These are phyloP conservation scores for Etheostoma nigrum DNA, from an alignment of 2,797 vertebrate genomes.

Conservation along the genomic window DNA sequence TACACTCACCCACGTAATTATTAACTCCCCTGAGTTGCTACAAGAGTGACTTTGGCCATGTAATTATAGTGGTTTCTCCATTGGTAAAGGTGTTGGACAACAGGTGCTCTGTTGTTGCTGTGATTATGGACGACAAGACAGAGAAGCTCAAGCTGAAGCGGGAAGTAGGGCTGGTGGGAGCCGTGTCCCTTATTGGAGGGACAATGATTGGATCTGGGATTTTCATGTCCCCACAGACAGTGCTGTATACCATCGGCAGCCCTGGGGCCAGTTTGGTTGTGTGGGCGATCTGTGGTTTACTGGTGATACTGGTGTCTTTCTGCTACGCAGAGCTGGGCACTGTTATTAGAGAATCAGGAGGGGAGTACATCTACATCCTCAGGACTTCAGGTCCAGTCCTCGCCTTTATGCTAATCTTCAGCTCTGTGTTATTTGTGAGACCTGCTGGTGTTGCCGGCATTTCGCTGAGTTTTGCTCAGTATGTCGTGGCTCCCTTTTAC, in stretches of 20 bases:
- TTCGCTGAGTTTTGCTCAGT: constrained; percentile 88
- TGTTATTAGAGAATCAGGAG: constrained; percentile 89
- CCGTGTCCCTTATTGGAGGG: constrained; percentile 88
- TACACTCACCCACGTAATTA: constrained; percentile 62
- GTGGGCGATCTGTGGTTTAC: constrained; percentile 88
- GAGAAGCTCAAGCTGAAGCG: constrained; percentile 83
- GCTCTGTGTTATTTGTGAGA: constrained; percentile 86
- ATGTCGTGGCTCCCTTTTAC: constrained; percentile 87
- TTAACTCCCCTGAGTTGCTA: constrained; percentile 65
- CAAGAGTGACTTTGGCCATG: constrained; percentile 56
- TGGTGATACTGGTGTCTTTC: constrained; percentile 85
- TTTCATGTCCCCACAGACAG: constrained; percentile 92
- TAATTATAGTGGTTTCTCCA: not conserved
- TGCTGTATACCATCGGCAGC: constrained; percentile 86
- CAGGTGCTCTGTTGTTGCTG: not conserved
- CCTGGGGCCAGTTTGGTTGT: constrained; percentile 89
- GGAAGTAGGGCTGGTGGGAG: constrained; percentile 87
- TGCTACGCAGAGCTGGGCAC: constrained; percentile 92
- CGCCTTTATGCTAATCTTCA: constrained; percentile 89
- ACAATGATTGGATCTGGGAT: constrained; percentile 93
- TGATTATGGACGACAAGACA: constrained; percentile 41
- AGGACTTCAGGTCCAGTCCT: constrained; percentile 86
- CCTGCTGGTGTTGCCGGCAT: constrained; percentile 86
- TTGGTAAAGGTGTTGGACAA: not conserved
- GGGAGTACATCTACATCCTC: constrained; percentile 92